Conservation (phyloP, 2,888 invertebrate genomes). For the Sympetrum striolatum region DNA sequence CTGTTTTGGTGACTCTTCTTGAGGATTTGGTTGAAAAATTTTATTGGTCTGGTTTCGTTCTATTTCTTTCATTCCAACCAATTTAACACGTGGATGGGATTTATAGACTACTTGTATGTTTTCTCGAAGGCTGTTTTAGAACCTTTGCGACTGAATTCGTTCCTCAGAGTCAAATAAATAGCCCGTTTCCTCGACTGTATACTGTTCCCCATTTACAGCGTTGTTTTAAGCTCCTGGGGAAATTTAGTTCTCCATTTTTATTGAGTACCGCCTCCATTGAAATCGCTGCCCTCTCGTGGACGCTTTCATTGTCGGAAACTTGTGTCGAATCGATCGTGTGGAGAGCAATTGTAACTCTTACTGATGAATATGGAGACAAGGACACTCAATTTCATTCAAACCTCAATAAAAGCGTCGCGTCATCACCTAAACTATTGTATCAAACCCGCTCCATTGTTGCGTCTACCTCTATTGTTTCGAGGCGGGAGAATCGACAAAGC, state of each 20-base stretch:
- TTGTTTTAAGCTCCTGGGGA: not conserved
- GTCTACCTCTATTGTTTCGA: not conserved
- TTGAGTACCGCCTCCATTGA: not conserved
- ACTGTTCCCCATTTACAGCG: not conserved
- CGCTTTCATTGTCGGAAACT: not conserved
- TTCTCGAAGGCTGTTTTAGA: too few relatives aligned
- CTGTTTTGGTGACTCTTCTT: too few relatives aligned
- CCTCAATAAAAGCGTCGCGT: not conserved
- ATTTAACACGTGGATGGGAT: too few relatives aligned
- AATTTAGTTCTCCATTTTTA: not conserved
- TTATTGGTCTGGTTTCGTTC: too few relatives aligned
- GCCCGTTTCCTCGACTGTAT: not conserved
- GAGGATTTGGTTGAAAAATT: too few relatives aligned
- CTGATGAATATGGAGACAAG: not conserved
- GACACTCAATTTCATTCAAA: not conserved
- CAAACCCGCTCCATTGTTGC: not conserved
- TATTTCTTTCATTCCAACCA: too few relatives aligned
- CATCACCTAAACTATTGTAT: not conserved
- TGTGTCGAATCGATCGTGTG: not conserved
- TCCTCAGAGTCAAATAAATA: too few relatives aligned
- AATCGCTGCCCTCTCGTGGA: not conserved
- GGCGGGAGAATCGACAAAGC: too few relatives aligned
- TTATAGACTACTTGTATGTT: too few relatives aligned
- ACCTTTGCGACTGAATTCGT: too few relatives aligned
- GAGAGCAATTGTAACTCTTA: not conserved